Conservation (phyloP, 64 coral and sea anemone species). For the Stichodactyla mertensii region DNA sequence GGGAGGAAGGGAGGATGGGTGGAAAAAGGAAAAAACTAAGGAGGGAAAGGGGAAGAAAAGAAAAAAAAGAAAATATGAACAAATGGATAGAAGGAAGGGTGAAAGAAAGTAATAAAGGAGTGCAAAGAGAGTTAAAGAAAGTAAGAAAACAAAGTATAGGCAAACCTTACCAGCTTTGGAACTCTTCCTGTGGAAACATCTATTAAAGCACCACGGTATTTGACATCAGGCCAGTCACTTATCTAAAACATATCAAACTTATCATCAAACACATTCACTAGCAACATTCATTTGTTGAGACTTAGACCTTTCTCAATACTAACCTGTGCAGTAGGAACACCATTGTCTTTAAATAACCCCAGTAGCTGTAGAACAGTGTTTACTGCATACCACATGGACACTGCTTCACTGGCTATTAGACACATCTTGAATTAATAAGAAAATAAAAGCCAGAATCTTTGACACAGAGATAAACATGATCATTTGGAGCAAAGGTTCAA, state of each 20-base stretch:
- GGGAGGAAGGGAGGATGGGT: too few species aligned
- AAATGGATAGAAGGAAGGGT: too few species aligned
- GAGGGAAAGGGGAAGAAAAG: too few species aligned
- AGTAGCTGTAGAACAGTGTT: conserved; percentile 90
- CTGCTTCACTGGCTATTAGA: conserved; percentile 59
- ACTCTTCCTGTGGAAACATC: conserved; percentile 81
- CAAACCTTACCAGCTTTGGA: conserved; percentile 58
- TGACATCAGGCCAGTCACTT: conserved; percentile 89
- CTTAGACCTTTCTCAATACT: neutral
- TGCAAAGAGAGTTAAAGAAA: too few species aligned
- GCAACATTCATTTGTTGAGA: too few species aligned
- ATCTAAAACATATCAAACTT: conserved; percentile 38
- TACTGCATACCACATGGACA: conserved; percentile 83
- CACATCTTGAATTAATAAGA: conserved; percentile 32
- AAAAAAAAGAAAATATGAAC: too few species aligned
- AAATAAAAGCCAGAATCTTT: neutral
- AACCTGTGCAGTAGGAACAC: conserved; percentile 83
- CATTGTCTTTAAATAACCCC: conserved; percentile 59
- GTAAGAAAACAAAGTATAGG: too few species aligned
- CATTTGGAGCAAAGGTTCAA: too few species aligned
- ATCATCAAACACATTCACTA: too few species aligned
- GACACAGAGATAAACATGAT: too few species aligned
- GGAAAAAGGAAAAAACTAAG: neutral
- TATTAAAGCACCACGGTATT: conserved; percentile 67
- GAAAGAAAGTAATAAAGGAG: too few species aligned